Evolutionary conservation across 2,113 vertebrate genomes (phyloP), one percentile per base, ranked within the genome.

Genomic region (Hippolais icterina): DNA sequence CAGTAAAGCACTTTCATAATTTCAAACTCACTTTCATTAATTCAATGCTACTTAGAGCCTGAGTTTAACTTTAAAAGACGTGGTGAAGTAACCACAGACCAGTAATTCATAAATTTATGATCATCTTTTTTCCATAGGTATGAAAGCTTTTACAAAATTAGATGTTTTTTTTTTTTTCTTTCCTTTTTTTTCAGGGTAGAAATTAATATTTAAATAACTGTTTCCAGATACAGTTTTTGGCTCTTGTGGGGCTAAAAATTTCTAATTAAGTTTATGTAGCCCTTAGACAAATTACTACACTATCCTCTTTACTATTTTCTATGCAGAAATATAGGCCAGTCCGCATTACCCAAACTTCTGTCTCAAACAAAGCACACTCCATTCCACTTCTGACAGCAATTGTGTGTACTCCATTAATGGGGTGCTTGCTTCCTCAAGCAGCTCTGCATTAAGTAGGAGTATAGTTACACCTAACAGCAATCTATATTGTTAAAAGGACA

Each of bases 241-340:
- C 68, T 42, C 82, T 68, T 80, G 31, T 84, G 83, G 68, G 75
- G 95, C 76, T 61, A 75, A 94, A 92, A 49, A 57, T 88, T 95
- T 96, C 87, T 97, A 96, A 97, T 97, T 87, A 97, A 81, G 31
- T 87, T 97, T 91, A 50, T 89, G 46, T 93, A 96, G 94, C 88
- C 80, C 57, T 85, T 90, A 96, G 92, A 72, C 78, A 96, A 97
- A 97, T 96, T 94, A 81, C 33, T 71, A 52, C 39, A 84, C 74
- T 87, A 95, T 72, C 59, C 27, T 92, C 69, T 81, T 69, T 39
- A 68, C 37, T 83, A 16, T 83, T 96, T 97, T 85, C 77, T 90
- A 35, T 94, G 52, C 68, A 94, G 90, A 97, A 96, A 95, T 92
- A 35, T 91, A 76, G 87, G 68, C 50, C 74, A 96, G 78, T 94